Base-by-base conservation (phyloP, 2,113 vertebrate species). In the Myrmecophaga tridactyla region DNA sequence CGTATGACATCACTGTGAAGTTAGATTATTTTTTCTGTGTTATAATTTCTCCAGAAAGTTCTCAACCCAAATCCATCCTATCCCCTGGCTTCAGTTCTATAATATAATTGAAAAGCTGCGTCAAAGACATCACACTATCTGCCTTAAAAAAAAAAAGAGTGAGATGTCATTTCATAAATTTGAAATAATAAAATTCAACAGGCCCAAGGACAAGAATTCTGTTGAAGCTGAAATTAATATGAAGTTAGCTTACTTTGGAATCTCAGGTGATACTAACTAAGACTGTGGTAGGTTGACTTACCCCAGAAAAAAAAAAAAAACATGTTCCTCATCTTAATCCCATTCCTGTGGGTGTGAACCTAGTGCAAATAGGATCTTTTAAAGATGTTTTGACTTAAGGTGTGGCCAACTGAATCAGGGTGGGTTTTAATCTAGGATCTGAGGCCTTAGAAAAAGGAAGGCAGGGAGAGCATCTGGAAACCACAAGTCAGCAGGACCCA, bases 1-100 rank as follows among this genome's bases (percentile, higher is more conserved):
- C 65, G 77, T 78, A 85, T 95, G 87, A 72, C 90, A 21, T 89
- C 96, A 58, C 46, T 91, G 75, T 63, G 80, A 87, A 94, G 65
- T 56, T 81, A 13, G 21, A 9, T 34, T 93, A 76, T 91, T 93
- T 86, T 72, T n/a, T 90, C 62, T 85, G 81, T 48, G 72, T 36
- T 94, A 56, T 60, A 89, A 65, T 89, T 93, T 36, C 95, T 89
- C 46, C 56, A 56, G 92, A 87, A 90, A 80, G 56, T 39, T 36
- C 58, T 73, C 90, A 83, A 27, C 62, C 89, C 60, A 51, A n/a
- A 25, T 76, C 86, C 92, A 41, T 53, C 93, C 91, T 21, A n/a
- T 67, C 46, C 39, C 77, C 95, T 81, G 20, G 29, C 86, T 84
- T 92, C 60, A 63, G 34, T 62, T 75, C 56, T 93, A 15, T 9